Conservation (phyloP, 2,888 invertebrate genomes). For the Caenorhabditis sulstoni region DNA sequence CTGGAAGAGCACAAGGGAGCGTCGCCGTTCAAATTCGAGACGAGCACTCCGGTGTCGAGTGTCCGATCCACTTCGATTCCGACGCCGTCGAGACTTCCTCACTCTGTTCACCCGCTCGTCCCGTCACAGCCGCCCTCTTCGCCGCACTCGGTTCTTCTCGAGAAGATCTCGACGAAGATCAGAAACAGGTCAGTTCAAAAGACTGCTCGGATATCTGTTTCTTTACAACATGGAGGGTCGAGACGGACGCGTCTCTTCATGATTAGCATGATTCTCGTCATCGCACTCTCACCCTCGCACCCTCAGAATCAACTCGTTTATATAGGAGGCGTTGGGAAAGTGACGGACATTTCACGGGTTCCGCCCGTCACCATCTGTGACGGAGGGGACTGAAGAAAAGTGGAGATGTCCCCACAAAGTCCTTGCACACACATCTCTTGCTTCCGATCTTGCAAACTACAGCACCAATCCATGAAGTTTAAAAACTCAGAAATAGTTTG, state of each 20-base stretch:
- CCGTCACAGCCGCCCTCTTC: slow-evolving; percentile 34
- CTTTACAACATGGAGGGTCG: slow-evolving; percentile 48
- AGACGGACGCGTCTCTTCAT: slow-evolving; percentile 58
- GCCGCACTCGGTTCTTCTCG: slow-evolving; percentile 43
- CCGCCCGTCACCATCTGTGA: slow-evolving; percentile 9
- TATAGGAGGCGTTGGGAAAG: background rate
- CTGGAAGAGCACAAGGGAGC: slow-evolving; percentile 34
- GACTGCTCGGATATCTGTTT: slow-evolving; percentile 16
- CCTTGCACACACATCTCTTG: slow-evolving; percentile 57
- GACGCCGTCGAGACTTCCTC: background rate
- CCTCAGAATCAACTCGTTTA: too few relatives aligned
- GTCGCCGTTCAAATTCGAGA: slow-evolving; percentile 46
- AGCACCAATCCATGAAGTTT: too few relatives aligned
- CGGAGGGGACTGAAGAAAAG: too few relatives aligned
- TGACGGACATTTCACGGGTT: slow-evolving; percentile 38
- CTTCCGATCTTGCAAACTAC: too few relatives aligned
- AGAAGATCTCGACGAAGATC: slow-evolving; percentile 37
- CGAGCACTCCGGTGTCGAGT: slow-evolving; percentile 41
- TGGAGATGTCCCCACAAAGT: background rate
- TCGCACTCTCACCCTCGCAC: slow-evolving; percentile 1
- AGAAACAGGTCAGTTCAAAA: slow-evolving; percentile 34
- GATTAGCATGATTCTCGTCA: slow-evolving; percentile 58
- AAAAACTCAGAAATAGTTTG: too few relatives aligned
- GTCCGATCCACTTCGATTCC: slow-evolving; percentile 33
- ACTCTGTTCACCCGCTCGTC: too few relatives aligned